phyloP scores from a whole-genome alignment of 2,113 vertebrate genomes.

The Trogon melanurus region DNA sequence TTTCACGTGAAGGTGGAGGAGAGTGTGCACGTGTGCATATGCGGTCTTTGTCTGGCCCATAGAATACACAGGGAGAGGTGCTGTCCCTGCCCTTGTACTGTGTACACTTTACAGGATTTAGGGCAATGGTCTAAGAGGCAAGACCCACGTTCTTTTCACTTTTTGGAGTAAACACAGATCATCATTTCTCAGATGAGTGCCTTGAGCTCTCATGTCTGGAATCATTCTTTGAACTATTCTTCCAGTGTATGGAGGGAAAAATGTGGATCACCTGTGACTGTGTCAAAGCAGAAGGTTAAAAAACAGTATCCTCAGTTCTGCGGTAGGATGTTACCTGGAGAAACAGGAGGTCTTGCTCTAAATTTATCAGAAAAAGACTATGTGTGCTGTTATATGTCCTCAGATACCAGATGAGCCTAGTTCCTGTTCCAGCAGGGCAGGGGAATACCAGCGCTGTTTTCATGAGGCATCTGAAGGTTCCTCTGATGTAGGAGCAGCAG shows the following conservation, averaged over 20 bases:
- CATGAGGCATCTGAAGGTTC: not conserved
- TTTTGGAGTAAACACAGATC: not conserved
- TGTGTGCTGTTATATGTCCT: not conserved
- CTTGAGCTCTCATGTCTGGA: not conserved
- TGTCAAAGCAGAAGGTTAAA: not conserved
- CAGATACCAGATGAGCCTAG: not conserved
- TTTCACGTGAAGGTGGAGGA: not conserved
- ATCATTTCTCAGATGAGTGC: not conserved
- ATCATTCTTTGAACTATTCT: not conserved
- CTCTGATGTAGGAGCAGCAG: not conserved
- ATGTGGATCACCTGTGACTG: not conserved
- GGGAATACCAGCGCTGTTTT: not conserved
- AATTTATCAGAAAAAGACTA: not conserved
- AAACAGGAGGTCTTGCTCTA: not conserved
- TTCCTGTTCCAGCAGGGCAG: not conserved
- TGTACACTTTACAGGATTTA: not conserved
- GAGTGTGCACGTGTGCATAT: too few relatives aligned
- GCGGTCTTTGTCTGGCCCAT: not conserved
- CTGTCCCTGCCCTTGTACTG: not conserved
- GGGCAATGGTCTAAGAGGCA: not conserved
- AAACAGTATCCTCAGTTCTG: not conserved
- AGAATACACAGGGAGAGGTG: not conserved
- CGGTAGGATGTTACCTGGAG: not conserved
- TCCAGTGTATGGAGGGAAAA: not conserved
- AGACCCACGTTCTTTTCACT: not conserved